Conservation (phyloP, 2,888 invertebrate genomes). For the Nasonovia ribisnigri region DNA sequence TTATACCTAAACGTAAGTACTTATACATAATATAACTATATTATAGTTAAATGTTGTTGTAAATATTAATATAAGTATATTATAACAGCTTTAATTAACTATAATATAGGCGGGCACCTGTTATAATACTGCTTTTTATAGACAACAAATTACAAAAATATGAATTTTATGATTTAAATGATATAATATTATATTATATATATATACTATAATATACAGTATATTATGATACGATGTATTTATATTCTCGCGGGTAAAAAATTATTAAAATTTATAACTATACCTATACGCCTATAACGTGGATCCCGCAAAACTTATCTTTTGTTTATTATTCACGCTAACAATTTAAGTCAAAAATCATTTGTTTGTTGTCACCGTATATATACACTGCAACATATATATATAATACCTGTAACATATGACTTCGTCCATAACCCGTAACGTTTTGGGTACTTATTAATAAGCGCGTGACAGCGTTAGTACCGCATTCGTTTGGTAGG, state of each 20-base stretch:
- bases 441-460: conserved; percentile 22
- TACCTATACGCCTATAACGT: neutral
- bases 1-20: neutral
- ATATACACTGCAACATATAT: neutral
- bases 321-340: neutral
- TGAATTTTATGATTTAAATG: too few species aligned
- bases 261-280: neutral
- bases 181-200: too few species aligned
- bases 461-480: neutral
- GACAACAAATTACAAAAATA: neutral
- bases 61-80: neutral
- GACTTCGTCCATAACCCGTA: neutral
- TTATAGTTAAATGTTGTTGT: neutral
- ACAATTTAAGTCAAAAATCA: neutral
- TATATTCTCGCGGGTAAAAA: neutral
- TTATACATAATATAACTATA: too few species aligned
- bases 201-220: neutral
- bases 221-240: neutral
- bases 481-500: neutral
- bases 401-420: neutral
- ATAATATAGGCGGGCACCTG: neutral
- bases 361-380: neutral
- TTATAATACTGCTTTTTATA: neutral
- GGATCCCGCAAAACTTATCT: neutral
- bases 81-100: neutral